Conservation (phyloP, 2,797 vertebrate genomes). For the Bovichtus variegatus region DNA sequence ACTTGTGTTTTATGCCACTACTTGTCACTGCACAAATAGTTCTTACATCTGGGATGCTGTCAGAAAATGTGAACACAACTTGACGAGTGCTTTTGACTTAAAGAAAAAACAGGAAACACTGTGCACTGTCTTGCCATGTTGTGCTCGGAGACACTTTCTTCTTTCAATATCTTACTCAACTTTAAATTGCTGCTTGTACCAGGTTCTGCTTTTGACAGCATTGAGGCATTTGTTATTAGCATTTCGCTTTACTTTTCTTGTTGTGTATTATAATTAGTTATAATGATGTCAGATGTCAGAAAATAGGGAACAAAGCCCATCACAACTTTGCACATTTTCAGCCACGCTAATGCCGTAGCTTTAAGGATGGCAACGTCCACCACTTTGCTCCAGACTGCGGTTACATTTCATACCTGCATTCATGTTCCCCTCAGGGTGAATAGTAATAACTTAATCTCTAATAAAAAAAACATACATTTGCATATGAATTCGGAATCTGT, state of each 20-base stretch:
- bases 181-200: neutral
- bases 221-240: no score
- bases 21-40: conserved; percentile 27
- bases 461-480: no score
- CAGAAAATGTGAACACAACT: neutral
- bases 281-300: neutral
- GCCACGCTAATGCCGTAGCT: neutral
- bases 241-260: no score
- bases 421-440: neutral
- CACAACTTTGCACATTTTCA: neutral
- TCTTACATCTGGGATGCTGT: conserved; percentile 16
- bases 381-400: neutral
- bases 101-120: neutral
- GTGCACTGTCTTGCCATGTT: neutral
- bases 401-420: neutral
- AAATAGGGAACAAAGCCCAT: neutral
- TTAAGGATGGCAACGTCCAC: neutral
- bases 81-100: neutral
- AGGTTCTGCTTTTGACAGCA: no score
- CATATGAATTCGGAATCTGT: no score
- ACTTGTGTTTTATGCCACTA: conserved; percentile 18
- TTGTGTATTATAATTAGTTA: neutral
- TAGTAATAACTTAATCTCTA: no score
- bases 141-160: neutral
- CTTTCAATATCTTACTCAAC: neutral